Evolutionary conservation across 2,113 vertebrate genomes (phyloP).

Genomic region (Chamaea fasciata): DNA sequence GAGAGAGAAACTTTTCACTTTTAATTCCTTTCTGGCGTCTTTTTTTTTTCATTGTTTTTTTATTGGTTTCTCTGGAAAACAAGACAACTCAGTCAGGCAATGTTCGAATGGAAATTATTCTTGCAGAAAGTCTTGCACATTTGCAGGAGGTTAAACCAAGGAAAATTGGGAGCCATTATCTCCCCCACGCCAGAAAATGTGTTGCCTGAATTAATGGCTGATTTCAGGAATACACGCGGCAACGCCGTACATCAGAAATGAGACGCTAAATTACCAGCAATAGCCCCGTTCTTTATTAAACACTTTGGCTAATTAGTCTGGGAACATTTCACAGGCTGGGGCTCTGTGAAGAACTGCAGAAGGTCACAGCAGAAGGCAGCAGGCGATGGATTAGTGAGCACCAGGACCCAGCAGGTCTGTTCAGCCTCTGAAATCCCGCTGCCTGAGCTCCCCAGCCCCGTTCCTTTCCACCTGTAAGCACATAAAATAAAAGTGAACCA

Average conservation of each 20-base stretch:
- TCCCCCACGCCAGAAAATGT: slow-evolving; percentile 31
- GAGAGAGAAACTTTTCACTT: neutral
- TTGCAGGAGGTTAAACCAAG: slow-evolving; percentile 47
- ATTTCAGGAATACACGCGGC: slow-evolving; percentile 45
- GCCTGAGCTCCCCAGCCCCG: neutral
- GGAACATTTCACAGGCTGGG: slow-evolving; percentile 15
- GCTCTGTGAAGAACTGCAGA: neutral
- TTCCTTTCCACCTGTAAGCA: neutral
- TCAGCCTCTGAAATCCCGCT: neutral
- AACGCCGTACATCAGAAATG: slow-evolving; percentile 53
- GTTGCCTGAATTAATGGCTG: slow-evolving; percentile 48
- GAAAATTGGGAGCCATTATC: slow-evolving; percentile 60
- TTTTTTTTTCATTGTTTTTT: neutral
- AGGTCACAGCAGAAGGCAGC: slow-evolving; percentile 22
- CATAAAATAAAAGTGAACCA: neutral
- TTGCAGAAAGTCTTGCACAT: neutral
- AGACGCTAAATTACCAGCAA: slow-evolving; percentile 61
- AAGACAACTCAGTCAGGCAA: neutral
- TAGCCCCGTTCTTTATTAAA: slow-evolving; percentile 65
- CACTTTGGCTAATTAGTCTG: slow-evolving; percentile 61
- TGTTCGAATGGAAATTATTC: slow-evolving; percentile 20
- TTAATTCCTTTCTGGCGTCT: neutral
- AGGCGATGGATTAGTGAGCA: neutral
- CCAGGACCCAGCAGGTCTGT: neutral
- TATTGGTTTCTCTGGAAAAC: slow-evolving; percentile 44